Percentiles rank a stretch among this genome's conserved stretches.
These are phyloP conservation scores for Galeopterus variegatus DNA, from an alignment of 2,113 vertebrate genomes.

Conservation along the genomic window DNA sequence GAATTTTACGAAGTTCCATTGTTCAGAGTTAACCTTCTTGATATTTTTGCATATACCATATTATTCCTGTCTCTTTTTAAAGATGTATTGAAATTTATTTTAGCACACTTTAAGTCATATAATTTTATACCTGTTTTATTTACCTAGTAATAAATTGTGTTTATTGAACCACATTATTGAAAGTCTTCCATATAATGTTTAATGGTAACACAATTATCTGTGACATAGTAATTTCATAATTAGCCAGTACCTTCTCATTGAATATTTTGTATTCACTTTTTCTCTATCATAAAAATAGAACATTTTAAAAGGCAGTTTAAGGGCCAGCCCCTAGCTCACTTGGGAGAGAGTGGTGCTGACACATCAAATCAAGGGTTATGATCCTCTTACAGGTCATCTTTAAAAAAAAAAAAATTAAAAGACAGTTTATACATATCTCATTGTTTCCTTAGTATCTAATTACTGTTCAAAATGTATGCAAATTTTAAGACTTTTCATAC, in stretches of 20 bases:
- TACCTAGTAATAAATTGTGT: neutral
- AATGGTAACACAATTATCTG: neutral
- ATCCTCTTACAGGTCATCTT: too few relatives aligned
- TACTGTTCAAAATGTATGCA: neutral
- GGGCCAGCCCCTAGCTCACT: too few relatives aligned
- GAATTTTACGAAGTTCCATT: neutral
- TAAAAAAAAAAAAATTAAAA: neutral
- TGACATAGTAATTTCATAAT: neutral
- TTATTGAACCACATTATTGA: neutral
- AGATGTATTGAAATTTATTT: neutral
- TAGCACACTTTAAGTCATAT: neutral
- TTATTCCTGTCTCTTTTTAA: neutral
- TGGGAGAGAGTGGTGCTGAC: too few relatives aligned
- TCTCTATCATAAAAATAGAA: conserved; percentile 16
- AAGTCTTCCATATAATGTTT: conserved; percentile 23
- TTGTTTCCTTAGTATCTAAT: neutral
- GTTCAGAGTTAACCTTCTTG: neutral
- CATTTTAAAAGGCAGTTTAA: neutral
- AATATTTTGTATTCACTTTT: conserved; percentile 4
- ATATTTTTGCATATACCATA: neutral
- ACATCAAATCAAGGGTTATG: too few relatives aligned
- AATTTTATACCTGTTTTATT: neutral
- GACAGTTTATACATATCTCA: neutral
- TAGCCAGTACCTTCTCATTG: neutral
- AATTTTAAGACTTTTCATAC: neutral